phyloP scores from a whole-genome alignment of 2,113 vertebrate genomes.

The Todiramphus saurophagus region DNA sequence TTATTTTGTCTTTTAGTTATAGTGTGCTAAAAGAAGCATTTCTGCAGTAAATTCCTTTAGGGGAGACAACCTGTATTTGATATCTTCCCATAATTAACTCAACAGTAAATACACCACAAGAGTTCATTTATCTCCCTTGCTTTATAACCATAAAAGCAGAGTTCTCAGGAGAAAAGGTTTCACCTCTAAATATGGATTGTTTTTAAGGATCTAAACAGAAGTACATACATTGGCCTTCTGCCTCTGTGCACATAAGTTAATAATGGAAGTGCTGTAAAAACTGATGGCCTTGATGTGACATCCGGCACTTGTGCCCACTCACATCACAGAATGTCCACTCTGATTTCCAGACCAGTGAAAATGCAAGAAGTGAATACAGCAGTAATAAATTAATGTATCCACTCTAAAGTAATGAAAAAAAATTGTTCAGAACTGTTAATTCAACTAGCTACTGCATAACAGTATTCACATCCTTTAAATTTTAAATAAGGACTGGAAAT shows the following conservation, averaged over 20 bases:
- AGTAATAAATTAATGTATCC: not conserved
- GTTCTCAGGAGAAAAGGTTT: constrained; percentile 31
- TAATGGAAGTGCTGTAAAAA: not conserved
- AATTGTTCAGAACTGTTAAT: not conserved
- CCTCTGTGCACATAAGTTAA: not conserved
- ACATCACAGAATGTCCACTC: not conserved
- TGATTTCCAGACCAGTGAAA: not conserved
- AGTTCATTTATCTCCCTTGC: constrained; percentile 60
- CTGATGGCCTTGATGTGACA: not conserved
- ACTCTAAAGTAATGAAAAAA: not conserved
- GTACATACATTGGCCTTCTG: not conserved
- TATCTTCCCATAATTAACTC: constrained; percentile 51
- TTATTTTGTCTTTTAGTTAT: not conserved
- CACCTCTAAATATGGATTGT: constrained; percentile 37
- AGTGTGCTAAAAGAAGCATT: not conserved
- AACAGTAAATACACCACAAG: constrained; percentile 44
- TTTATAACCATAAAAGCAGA: constrained; percentile 30
- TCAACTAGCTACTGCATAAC: not conserved
- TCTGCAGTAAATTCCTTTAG: constrained; percentile 42
- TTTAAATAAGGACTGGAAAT: not conserved
- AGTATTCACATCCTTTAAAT: not conserved
- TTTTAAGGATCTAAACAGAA: constrained; percentile 32
- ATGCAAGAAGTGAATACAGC: not conserved
- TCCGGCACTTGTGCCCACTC: not conserved
- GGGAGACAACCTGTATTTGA: constrained; percentile 28